These are phyloP conservation scores for Gallinago media DNA, from an alignment of 2,113 vertebrate species.

Conservation along the genomic window DNA sequence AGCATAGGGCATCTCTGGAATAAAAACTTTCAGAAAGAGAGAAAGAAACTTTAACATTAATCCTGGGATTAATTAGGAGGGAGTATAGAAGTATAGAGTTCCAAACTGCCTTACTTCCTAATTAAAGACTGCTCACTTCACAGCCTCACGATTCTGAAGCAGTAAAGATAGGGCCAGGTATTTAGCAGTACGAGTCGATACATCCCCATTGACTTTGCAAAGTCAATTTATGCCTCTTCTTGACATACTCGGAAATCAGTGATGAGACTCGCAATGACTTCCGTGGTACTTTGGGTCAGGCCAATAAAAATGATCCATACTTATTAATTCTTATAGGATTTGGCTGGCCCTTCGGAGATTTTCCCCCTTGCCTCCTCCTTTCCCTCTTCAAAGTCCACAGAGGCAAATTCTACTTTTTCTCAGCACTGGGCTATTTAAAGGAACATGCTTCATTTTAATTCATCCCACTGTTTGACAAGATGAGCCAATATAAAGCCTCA, in stretches of 20 bases:
- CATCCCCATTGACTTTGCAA: not conserved
- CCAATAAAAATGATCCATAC: not conserved
- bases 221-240: not conserved
- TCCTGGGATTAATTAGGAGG: slow-evolving; percentile 27
- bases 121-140: not conserved
- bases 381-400: not conserved
- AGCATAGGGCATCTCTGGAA: not conserved
- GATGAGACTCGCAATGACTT: not conserved
- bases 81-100: not conserved
- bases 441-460: not conserved
- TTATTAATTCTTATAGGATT: not conserved
- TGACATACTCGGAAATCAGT: not conserved
- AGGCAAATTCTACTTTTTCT: not conserved
- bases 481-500: not conserved
- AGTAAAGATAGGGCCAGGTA: not conserved
- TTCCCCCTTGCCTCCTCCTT: not conserved
- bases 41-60: slow-evolving; percentile 28
- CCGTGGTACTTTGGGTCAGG: not conserved
- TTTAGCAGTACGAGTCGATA: not conserved
- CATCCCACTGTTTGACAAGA: not conserved
- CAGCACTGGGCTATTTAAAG: not conserved
- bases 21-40: not conserved
- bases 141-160: not conserved
- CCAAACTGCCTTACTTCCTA: not conserved
- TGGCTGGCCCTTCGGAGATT: not conserved